A percentile compares a stretch with the other conserved stretches of the same genome.
phyloP scores from a whole-genome alignment of 2,888 invertebrate species.

The Horisme vitalbata region DNA sequence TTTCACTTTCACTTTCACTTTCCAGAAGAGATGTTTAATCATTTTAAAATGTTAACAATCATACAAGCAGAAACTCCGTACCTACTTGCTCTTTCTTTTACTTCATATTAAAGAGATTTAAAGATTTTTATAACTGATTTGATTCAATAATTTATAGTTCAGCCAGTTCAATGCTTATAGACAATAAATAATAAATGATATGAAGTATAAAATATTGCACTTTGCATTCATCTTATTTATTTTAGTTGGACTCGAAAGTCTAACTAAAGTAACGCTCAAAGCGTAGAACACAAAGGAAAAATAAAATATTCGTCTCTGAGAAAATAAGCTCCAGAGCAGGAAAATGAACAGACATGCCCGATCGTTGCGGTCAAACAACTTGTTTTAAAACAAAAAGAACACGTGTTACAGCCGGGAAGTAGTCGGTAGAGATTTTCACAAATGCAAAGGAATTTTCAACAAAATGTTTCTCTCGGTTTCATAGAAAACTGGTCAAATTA shows the following conservation, averaged over 20 bases:
- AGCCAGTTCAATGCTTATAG: neutral
- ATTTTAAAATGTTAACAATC: no score
- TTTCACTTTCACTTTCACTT: no score
- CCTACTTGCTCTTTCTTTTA: no score
- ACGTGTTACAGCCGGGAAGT: slow-evolving; percentile 12
- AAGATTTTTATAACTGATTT: neutral
- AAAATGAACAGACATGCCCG: slow-evolving; percentile 30
- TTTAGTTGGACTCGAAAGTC: no score
- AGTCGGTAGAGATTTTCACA: slow-evolving; percentile 8
- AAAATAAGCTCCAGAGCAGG: slow-evolving; percentile 38
- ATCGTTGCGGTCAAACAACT: slow-evolving; percentile 17
- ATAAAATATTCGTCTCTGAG: slow-evolving; percentile 37
- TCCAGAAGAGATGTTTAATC: no score
- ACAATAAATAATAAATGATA: no score
- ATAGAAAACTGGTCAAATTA: slow-evolving; percentile 18
- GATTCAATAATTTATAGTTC: neutral
- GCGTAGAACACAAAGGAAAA: slow-evolving; percentile 27
- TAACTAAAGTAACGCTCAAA: no score
- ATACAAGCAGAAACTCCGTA: no score
- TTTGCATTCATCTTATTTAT: slow-evolving; percentile 16
- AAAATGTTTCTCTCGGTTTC: neutral
- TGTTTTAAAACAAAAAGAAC: slow-evolving; percentile 16
- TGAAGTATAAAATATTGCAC: slow-evolving; percentile 16
- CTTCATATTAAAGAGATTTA: neutral
- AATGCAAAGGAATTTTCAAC: slow-evolving; percentile 5